Conservation (phyloP, 1,140 invertebrate genomes). For the Riptortus pedestris region DNA sequence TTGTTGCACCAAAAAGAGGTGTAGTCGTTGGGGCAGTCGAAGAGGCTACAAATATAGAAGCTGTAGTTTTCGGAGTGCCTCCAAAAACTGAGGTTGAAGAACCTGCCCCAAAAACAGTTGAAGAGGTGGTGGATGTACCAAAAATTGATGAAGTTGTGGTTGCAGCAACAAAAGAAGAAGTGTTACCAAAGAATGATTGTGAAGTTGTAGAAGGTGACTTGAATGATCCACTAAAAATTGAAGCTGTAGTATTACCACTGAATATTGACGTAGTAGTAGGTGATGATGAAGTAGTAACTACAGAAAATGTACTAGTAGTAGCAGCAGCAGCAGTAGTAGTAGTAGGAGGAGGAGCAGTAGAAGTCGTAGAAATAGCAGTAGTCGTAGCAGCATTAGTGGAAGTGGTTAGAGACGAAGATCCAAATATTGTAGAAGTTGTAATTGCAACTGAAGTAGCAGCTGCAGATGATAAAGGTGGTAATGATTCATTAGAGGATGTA, state of each 20-base stretch:
- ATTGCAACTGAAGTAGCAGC: background rate
- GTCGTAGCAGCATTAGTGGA: background rate
- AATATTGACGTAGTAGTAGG: constrained; percentile 3
- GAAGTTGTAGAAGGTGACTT: background rate
- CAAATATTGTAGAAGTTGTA: background rate
- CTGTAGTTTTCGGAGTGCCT: constrained; percentile 12
- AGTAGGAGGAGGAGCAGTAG: background rate
- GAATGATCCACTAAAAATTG: background rate
- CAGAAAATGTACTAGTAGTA: background rate
- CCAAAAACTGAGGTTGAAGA: constrained; percentile 19
- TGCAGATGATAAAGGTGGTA: background rate
- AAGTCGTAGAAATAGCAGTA: background rate
- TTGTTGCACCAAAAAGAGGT: background rate
- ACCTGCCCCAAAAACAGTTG: constrained; percentile 21
- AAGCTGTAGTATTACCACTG: background rate
- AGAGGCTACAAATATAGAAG: background rate
- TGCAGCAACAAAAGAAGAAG: background rate
- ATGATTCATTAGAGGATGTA: background rate
- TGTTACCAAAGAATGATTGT: background rate
- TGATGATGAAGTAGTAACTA: background rate
- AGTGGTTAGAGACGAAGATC: background rate
- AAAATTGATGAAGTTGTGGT: constrained; percentile 8
- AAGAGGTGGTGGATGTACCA: constrained; percentile 10
- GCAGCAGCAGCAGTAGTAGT: background rate
- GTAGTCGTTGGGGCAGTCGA: background rate